These are phyloP conservation scores for Epinotia brunnichana DNA, from an alignment of 2,888 invertebrate genomes.

Conservation along the genomic window DNA sequence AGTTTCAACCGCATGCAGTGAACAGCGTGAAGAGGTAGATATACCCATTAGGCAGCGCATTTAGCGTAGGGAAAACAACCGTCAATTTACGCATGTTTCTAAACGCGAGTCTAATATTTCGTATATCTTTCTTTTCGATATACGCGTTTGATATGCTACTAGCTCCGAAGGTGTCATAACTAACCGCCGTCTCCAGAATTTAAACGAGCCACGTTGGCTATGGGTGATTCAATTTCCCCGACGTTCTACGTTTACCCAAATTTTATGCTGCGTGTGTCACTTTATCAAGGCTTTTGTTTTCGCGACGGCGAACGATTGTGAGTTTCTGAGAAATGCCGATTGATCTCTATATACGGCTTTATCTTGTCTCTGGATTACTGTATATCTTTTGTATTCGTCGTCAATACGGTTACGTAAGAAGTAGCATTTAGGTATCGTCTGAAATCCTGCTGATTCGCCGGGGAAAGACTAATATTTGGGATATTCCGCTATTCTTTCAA, in stretches of 20 bases:
- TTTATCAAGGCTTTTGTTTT: constrained; percentile 29
- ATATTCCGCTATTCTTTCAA: no score
- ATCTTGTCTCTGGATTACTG: constrained; percentile 39
- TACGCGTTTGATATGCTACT: constrained; percentile 29
- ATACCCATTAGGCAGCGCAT: no score
- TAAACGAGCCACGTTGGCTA: constrained; percentile 61
- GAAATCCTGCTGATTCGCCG: no score
- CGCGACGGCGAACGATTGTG: background rate
- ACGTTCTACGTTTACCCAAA: constrained; percentile 52
- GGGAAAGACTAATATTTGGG: no score
- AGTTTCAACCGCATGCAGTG: no score
- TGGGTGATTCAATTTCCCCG: constrained; percentile 61
- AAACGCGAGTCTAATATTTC: constrained; percentile 3
- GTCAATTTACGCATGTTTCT: background rate
- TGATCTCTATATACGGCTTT: background rate
- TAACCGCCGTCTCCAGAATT: constrained; percentile 62
- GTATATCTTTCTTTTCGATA: constrained; percentile 5
- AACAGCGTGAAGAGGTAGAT: no score
- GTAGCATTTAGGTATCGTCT: no score
- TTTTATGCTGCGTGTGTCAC: constrained; percentile 52
- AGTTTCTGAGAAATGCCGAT: constrained; percentile 4
- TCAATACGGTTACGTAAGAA: no score
- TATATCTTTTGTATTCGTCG: no score
- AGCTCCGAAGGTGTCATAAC: constrained; percentile 55
- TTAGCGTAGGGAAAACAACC: no score